These are phyloP conservation scores for Hyposmocoma kahamanoa DNA, from an alignment of 1,140 invertebrate genomes.

Conservation along the genomic window DNA sequence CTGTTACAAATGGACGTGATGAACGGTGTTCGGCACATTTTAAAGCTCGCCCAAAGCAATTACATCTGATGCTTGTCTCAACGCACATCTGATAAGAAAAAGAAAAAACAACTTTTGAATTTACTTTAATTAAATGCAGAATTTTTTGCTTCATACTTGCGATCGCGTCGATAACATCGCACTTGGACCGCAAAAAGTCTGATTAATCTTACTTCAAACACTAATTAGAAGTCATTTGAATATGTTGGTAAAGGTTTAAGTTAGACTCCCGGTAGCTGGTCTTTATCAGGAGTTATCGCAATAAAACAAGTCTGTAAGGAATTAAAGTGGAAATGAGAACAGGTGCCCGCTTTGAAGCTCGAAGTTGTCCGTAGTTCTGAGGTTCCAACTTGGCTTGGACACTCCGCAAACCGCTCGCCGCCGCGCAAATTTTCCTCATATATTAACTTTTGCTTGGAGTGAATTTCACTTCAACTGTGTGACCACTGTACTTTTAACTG, in stretches of 20 bases:
- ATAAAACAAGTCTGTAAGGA: constrained; percentile 10
- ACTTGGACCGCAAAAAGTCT: constrained; percentile 24
- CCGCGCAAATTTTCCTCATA: constrained; percentile 62
- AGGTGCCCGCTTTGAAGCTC: constrained; percentile 30
- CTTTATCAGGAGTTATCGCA: constrained; percentile 9
- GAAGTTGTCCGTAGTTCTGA: constrained; percentile 31
- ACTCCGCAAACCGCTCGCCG: constrained; percentile 41
- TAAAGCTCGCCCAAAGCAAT: constrained; percentile 45
- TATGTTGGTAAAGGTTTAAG: not conserved
- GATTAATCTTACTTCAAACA: constrained; percentile 33
- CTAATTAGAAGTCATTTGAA: constrained; percentile 28
- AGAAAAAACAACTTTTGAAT: constrained; percentile 38
- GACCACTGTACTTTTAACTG: constrained; percentile 59
- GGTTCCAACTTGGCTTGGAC: constrained; percentile 35
- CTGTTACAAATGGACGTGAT: constrained; percentile 11
- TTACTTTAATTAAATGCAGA: constrained; percentile 53
- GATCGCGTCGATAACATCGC: constrained; percentile 23
- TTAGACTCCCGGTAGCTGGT: not conserved
- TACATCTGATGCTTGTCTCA: constrained; percentile 51
- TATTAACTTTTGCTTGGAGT: constrained; percentile 63
- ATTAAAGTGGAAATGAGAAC: constrained; percentile 21
- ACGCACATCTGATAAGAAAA: constrained; percentile 53
- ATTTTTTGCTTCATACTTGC: constrained; percentile 35
- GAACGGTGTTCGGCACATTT: constrained; percentile 34
- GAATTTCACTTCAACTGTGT: constrained; percentile 50